These are phyloP conservation scores for Labeo rohita DNA, from an alignment of 2,113 vertebrate genomes.

Conservation along the genomic window DNA sequence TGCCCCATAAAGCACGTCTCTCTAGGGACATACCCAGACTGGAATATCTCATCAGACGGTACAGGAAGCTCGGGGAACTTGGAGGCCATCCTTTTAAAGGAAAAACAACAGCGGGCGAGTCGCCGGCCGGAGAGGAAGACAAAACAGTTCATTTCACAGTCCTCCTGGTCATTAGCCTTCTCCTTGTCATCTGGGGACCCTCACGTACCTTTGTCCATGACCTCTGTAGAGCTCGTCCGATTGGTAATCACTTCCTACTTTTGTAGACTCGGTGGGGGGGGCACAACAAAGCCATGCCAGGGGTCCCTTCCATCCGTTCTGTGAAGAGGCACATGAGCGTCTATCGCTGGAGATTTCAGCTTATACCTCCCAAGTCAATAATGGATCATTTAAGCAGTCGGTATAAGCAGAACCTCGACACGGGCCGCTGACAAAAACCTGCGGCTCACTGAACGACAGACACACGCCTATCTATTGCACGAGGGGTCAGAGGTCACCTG, in stretches of 20 bases:
- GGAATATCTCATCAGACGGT: constrained; percentile 74
- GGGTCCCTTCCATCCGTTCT: constrained; percentile 71
- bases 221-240: constrained; percentile 64
- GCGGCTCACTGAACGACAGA: constrained; percentile 64
- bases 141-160: constrained; percentile 63
- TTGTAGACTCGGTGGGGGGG: constrained; percentile 69
- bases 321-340: constrained; percentile 76
- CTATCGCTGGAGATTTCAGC: constrained; percentile 62
- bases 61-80: constrained; percentile 77
- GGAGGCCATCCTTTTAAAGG: constrained; percentile 73
- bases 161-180: constrained; percentile 52
- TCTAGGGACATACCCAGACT: constrained; percentile 76
- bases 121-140: constrained; percentile 66
- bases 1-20: constrained; percentile 73
- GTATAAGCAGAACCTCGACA: constrained; percentile 64
- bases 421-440: constrained; percentile 59
- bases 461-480: constrained; percentile 12
- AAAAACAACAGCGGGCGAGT: constrained; percentile 73
- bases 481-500: constrained; percentile 37
- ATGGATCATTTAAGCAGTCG: constrained; percentile 81
- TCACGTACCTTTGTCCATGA: constrained; percentile 65
- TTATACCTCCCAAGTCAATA: constrained; percentile 75
- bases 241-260: constrained; percentile 73
- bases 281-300: constrained; percentile 64
- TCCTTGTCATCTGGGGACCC: constrained; percentile 55